These are phyloP conservation scores for Hesperophylax magnus DNA, from an alignment of 1,140 invertebrate species.

Conservation along the genomic window DNA sequence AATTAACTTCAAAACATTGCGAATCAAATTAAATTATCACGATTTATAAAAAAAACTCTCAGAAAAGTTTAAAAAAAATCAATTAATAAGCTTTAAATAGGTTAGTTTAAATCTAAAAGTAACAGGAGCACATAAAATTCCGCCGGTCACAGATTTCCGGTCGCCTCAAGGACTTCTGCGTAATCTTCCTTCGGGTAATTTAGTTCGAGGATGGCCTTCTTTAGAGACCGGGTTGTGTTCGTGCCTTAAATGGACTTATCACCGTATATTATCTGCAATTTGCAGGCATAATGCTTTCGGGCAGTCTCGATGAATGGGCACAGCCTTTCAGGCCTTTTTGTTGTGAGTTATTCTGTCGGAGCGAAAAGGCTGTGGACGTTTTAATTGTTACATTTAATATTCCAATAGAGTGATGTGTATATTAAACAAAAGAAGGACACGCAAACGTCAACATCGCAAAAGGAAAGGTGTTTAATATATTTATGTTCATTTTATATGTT, in stretches of 20 bases:
- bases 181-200: conserved; percentile 16
- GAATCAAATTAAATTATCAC: too few species aligned
- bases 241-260: conserved; percentile 11
- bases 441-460: too few species aligned
- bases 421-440: too few species aligned
- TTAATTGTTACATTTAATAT: neutral
- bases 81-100: too few species aligned
- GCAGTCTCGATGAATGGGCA: neutral
- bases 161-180: neutral
- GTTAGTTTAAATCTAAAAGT: neutral
- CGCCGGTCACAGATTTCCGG: neutral
- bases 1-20: too few species aligned
- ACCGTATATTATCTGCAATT: conserved; percentile 2
- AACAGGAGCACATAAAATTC: neutral
- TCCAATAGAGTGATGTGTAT: too few species aligned
- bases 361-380: neutral
- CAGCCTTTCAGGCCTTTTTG: neutral
- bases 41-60: too few species aligned
- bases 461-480: too few species aligned
- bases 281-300: conserved; percentile 8
- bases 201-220: conserved; percentile 7
- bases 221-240: neutral
- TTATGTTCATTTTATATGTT: too few species aligned
- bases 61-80: too few species aligned
- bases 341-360: conserved; percentile 7